A percentile compares a stretch with the other conserved stretches of the same genome.
These are phyloP conservation scores for Cantharis rufa DNA, from an alignment of 2,888 invertebrate species.

Conservation along the genomic window DNA sequence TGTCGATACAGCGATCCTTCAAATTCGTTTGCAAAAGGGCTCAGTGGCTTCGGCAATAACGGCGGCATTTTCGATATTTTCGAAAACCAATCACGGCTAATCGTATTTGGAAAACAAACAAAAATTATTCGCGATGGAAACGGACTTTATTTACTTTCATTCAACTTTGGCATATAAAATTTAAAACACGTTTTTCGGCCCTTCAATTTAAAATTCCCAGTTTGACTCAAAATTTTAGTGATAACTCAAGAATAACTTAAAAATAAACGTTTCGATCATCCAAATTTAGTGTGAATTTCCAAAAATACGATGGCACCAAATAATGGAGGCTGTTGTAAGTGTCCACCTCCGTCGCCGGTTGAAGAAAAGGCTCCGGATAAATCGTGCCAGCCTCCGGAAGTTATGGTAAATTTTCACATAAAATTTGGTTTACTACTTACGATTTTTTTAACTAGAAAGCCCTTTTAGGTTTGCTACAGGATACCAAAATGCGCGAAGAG, in stretches of 20 bases:
- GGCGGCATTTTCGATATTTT: background rate
- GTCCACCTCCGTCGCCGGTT: slow-evolving; percentile 1
- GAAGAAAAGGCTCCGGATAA: background rate
- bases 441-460: background rate
- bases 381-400: slow-evolving; percentile 18
- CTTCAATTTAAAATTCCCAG: slow-evolving; percentile 14
- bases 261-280: background rate
- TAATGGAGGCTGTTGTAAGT: slow-evolving; percentile 7
- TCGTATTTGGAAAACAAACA: background rate
- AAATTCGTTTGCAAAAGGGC: background rate
- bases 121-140: background rate
- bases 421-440: background rate
- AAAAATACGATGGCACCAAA: background rate
- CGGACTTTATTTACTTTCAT: background rate
- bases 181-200: background rate
- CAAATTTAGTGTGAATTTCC: background rate
- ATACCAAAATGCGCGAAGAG: slow-evolving; percentile 5
- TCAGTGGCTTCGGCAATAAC: background rate
- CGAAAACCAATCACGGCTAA: background rate
- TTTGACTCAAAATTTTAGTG: slow-evolving; percentile 30
- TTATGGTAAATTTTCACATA: slow-evolving; percentile 17
- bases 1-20: background rate
- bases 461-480: slow-evolving; percentile 40
- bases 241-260: background rate
- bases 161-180: background rate